Evolutionary conservation across 2,888 invertebrate genomes (phyloP).

Genomic region (Lycaena phlaeas): DNA sequence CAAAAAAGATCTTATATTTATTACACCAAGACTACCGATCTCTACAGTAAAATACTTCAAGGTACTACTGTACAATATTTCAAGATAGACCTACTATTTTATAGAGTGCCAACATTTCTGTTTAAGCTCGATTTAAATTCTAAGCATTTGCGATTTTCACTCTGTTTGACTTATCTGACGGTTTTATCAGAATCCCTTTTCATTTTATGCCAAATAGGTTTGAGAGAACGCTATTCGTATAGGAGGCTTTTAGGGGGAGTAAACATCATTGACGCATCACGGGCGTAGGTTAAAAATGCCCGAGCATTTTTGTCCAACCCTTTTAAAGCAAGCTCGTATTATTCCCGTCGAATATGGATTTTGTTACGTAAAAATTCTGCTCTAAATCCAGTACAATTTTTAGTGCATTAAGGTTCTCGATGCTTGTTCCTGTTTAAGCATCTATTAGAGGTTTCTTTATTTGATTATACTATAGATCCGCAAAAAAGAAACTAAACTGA

Average conservation of each 20-base stretch:
- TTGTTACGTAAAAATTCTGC: slow-evolving; percentile 2
- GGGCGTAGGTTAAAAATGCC: slow-evolving; percentile 43
- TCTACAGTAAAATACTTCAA: too few relatives aligned
- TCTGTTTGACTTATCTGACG: slow-evolving; percentile 2
- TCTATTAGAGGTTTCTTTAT: too few relatives aligned
- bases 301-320: slow-evolving; percentile 39
- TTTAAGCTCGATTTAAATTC: background rate
- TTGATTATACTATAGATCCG: too few relatives aligned
- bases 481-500: too few relatives aligned
- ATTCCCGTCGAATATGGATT: slow-evolving; percentile 12
- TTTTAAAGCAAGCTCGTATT: slow-evolving; percentile 23
- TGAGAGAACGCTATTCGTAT: slow-evolving; percentile 30
- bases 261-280: slow-evolving; percentile 61
- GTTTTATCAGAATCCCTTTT: slow-evolving; percentile 23
- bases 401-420: too few relatives aligned
- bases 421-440: too few relatives aligned
- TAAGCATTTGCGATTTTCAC: background rate
- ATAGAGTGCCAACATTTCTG: too few relatives aligned
- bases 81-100: too few relatives aligned
- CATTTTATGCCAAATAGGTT: slow-evolving; percentile 24
- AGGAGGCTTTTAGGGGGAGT: slow-evolving; percentile 55
- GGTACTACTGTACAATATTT: too few relatives aligned
- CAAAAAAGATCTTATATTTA: too few relatives aligned
- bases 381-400: background rate
- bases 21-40: too few relatives aligned